Conservation (phyloP, 2,888 invertebrate species). For the Sepioteuthis lessoniana region DNA sequence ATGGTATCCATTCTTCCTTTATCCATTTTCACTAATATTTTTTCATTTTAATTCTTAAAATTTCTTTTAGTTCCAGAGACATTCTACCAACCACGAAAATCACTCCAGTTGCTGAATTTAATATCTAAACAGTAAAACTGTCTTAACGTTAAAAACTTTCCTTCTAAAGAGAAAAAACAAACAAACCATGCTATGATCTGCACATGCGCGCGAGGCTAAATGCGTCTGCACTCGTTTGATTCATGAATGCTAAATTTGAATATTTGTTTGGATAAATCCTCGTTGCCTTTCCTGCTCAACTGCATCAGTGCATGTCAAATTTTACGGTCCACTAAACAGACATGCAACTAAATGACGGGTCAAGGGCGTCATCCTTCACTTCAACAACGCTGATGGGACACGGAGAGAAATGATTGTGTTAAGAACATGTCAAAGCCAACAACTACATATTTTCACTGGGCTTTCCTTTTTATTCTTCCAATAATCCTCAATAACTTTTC, state of each 20-base stretch:
- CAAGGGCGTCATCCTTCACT: neutral
- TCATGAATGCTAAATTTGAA: neutral
- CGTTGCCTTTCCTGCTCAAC: neutral
- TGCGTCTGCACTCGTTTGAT: neutral
- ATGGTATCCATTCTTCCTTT: too few species aligned
- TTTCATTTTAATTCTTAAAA: too few species aligned
- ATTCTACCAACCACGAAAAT: too few species aligned
- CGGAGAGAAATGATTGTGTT: neutral
- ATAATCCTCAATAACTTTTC: neutral
- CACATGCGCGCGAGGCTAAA: neutral
- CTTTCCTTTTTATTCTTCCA: neutral
- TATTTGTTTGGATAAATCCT: neutral
- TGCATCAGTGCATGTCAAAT: neutral
- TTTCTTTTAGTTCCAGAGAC: too few species aligned
- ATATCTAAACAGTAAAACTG: too few species aligned
- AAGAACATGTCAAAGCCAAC: neutral
- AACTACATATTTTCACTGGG: neutral
- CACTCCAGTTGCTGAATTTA: too few species aligned
- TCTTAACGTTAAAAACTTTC: too few species aligned
- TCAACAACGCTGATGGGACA: neutral
- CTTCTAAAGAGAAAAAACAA: too few species aligned
- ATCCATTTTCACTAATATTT: too few species aligned
- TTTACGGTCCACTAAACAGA: neutral
- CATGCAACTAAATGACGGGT: neutral
- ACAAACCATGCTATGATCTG: too few species aligned